Percentiles rank a stretch among this genome's conserved stretches.
Conservation (phyloP, 2,113 vertebrate species). For the Sclerurus mexicanus region DNA sequence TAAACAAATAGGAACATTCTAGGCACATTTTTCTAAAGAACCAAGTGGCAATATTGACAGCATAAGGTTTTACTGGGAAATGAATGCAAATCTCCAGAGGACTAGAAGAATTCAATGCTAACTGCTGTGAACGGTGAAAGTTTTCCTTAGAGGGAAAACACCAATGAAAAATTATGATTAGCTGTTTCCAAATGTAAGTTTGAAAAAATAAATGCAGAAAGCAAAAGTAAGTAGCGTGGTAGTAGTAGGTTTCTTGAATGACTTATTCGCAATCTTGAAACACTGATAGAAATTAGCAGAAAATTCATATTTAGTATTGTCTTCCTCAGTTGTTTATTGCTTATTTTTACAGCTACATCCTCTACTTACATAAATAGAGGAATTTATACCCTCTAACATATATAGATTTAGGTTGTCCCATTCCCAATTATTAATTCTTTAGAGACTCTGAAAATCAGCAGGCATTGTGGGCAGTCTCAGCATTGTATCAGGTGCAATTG, state of each 20-base stretch:
- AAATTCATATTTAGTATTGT: not conserved
- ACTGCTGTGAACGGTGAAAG: not conserved
- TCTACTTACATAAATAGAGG: not conserved
- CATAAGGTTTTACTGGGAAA: slow-evolving; percentile 26
- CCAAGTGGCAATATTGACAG: slow-evolving; percentile 20
- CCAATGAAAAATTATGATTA: slow-evolving; percentile 14
- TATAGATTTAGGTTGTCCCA: not conserved
- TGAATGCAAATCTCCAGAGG: slow-evolving; percentile 39
- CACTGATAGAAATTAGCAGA: slow-evolving; percentile 9
- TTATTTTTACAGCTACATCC: slow-evolving; percentile 19
- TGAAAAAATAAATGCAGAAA: slow-evolving; percentile 7
- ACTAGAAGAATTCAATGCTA: slow-evolving; percentile 8
- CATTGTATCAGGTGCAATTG: not conserved
- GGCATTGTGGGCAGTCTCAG: not conserved
- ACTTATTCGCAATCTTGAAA: not conserved
- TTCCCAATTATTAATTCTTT: not conserved
- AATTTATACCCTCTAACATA: not conserved
- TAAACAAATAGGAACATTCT: slow-evolving; percentile 30
- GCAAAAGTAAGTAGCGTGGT: not conserved
- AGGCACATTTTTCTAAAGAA: slow-evolving; percentile 12
- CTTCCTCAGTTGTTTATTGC: not conserved
- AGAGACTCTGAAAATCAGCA: not conserved
- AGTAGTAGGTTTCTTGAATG: not conserved
- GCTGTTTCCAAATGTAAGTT: not conserved
- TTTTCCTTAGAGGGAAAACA: slow-evolving; percentile 31